Evolutionary conservation across 2,113 vertebrate genomes (phyloP), one percentile per base, ranked within the genome.

Genomic region (Isichthys henryi): DNA sequence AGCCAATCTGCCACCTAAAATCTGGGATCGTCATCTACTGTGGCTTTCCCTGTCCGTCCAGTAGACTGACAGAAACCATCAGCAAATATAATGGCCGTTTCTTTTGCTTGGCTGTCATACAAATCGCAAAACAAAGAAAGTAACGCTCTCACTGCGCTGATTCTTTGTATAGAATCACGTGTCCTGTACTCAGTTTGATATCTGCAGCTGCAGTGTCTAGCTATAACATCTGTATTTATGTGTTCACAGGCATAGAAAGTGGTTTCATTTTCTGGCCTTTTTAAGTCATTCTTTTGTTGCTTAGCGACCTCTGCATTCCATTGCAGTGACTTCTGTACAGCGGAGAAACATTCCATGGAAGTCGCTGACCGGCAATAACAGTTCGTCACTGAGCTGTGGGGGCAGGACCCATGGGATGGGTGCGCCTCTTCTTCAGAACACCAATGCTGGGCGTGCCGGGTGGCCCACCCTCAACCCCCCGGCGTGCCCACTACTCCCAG

Each of bases 291-390:
- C 92, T 93, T 94, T 94, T 92, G 62, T 87, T 94, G 89, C 88
- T 35, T 90, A 90, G 92, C 92, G 93, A 82, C 92, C 93, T 93
- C 92, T 90, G 93, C 95, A 95, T 96, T 94, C 95, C 95, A 94
- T 93, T 94, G 94, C 91, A 92, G 93, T 95, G 94, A 96, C 94
- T 96, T 93, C 93, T 95, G 94, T 94, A 93, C 91, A 92, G 92
- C 88, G 92, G 92, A 92, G 70, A 91, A 93, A 92, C 95, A 96
- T 96, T 96, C 95, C 91, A 88, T 90, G 90, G 91, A 90, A 92
- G 91, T 93, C 92, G 93, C 93, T 95, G 94, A 96, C 94, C 94
- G 91, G 94, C 93, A 95, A 94, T 93, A 95, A 95, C 94, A 93
- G 58, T 27, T 48, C 31, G 52, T 85, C 74, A 88, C 45, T 50